Evolutionary conservation across 2,888 invertebrate species (phyloP).

Genomic region (Meliscaeva auricollis): DNA sequence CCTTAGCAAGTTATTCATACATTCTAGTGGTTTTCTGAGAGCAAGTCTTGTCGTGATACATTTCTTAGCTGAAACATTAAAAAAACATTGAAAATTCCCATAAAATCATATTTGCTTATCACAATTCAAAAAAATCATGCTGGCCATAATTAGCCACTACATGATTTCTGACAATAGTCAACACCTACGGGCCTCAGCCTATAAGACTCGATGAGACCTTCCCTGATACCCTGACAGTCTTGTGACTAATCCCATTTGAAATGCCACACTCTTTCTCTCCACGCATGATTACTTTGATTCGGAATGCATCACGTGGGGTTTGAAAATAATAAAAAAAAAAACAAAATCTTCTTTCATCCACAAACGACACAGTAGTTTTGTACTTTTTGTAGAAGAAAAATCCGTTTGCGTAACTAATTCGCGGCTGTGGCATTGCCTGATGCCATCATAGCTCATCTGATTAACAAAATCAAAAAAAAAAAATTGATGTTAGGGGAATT

Average conservation of each 20-base stretch:
- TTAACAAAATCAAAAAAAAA: constrained; percentile 50
- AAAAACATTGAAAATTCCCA: too few relatives aligned
- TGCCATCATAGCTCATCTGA: constrained; percentile 56
- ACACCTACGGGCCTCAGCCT: constrained; percentile 35
- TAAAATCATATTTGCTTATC: constrained; percentile 7
- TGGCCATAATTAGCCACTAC: constrained; percentile 50
- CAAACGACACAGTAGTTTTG: too few relatives aligned
- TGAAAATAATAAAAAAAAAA: not conserved
- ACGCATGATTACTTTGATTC: constrained; percentile 66
- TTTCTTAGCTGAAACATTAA: too few relatives aligned
- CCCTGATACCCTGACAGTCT: constrained; percentile 14
- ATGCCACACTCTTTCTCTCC: constrained; percentile 68
- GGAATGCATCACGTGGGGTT: constrained; percentile 68
- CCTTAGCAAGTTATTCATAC: too few relatives aligned
- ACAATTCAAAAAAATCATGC: constrained; percentile 24
- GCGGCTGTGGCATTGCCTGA: constrained; percentile 44
- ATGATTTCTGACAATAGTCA: constrained; percentile 25
- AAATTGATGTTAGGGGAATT: constrained; percentile 33
- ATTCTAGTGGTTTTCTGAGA: too few relatives aligned
- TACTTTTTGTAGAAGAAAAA: constrained; percentile 31
- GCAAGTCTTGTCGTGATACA: too few relatives aligned
- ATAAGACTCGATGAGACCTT: not conserved
- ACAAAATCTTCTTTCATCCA: constrained; percentile 10
- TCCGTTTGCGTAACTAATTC: constrained; percentile 72
- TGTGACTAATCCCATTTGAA: constrained; percentile 68